phyloP scores from a whole-genome alignment of 2,797 vertebrate genomes.

The Hapalemur alaotrensis region DNA sequence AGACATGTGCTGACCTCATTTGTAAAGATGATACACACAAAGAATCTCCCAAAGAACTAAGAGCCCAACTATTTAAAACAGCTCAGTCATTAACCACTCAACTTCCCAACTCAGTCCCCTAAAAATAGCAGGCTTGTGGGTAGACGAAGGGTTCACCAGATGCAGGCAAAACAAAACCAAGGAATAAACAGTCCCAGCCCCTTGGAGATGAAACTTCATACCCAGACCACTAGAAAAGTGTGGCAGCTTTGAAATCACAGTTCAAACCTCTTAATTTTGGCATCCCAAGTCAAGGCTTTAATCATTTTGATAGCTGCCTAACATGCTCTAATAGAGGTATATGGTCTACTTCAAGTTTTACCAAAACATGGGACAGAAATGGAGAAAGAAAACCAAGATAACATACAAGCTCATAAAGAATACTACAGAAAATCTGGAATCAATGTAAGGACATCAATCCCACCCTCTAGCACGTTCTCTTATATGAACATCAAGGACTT shows the following conservation, averaged over 20 bases:
- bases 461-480: not conserved
- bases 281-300: slow-evolving; percentile 34
- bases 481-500: not conserved
- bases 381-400: not conserved
- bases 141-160: slow-evolving; percentile 28
- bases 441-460: not conserved
- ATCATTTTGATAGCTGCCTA: slow-evolving; percentile 45
- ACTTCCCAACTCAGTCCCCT: not conserved
- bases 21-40: slow-evolving; percentile 15
- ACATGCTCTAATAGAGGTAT: not conserved
- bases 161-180: not conserved
- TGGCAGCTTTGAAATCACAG: not conserved
- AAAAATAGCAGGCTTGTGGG: slow-evolving; percentile 32
- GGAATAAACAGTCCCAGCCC: slow-evolving; percentile 1
- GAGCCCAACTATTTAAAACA: slow-evolving; percentile 46
- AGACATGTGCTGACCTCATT: slow-evolving; percentile 46
- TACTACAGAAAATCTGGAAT: not conserved
- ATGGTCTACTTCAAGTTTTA: slow-evolving; percentile 12
- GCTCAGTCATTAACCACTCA: slow-evolving; percentile 47
- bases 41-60: slow-evolving; percentile 64
- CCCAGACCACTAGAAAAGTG: not conserved
- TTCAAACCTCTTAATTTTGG: not conserved
- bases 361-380: not conserved
- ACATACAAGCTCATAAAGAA: not conserved
- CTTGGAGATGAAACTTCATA: not conserved